Base-by-base conservation (phyloP, 2,888 invertebrate species). In the Dryobota labecula region DNA sequence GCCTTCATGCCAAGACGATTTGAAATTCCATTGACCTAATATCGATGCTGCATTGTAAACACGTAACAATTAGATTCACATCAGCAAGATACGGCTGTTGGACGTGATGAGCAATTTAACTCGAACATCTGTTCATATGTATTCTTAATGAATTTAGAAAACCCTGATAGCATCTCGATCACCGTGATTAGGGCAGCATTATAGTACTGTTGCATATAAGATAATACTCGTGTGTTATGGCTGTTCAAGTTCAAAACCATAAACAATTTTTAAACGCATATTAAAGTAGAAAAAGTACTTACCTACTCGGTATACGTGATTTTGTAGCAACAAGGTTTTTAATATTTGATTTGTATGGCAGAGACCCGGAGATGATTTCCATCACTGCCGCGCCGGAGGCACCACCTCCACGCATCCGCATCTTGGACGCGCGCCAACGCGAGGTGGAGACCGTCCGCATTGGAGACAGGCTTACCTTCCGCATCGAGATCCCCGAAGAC, bases 371-470 rank as follows among this genome's bases (percentile, higher is more conserved):
- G 94, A 99, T 98, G 98, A 99, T 99, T 90, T 98, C 98, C 91
- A 99, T 99, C 92, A 99, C 99, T 41, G 98, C 99, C 47, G 98
- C 99, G 27, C 99, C 99, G 1, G 99, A 99, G 95, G 99, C 99
- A 36, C 99, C 99, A 58, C 98, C 99, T 84, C 99, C 99, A 90
- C 98, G 98, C 90, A 99, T 99, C 89, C 97, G 98, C 84, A 99
- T 99, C 90, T 96, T 99, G 94, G 99, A 99, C 93, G 97, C 97
- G 77, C 97, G 98, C 83, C 97, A 97, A 83, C 97, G 98, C 72
- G 99, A 99, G 94, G 99, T 99, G 78, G 99, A 99, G 93, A 99
- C 99, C 65, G 99, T 99, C 41, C 97, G 99, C 85, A 99, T 99
- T 88, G 99, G 99, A 89, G 99, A 99, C 96, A 98, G 98, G 85